Base-by-base conservation (phyloP, 2,797 vertebrate species). In the Tenualosa thibaudeaui region DNA sequence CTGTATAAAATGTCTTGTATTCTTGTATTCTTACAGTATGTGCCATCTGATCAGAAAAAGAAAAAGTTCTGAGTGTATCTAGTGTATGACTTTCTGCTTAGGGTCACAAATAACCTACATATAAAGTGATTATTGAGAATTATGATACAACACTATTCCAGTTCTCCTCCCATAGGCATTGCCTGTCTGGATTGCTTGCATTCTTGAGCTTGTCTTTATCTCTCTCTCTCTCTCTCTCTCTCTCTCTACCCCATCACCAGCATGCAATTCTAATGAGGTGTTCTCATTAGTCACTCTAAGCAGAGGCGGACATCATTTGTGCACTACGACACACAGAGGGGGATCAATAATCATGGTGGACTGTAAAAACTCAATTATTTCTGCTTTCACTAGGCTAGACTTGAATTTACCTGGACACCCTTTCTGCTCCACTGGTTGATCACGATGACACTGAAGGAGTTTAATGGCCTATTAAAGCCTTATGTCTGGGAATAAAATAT, bases 321-420 rank as follows among this genome's bases (percentile, higher is more conserved):
- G 43, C 17, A 37, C 40, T 19, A 60, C 82, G 31, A 12, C 86
- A 37, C 65, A 78, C 40, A 22, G 37, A 78, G 37, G 40, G 71
- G 40, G 40, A 46, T 78, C 71, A 78, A 78, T 78, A 43, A 46
- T 78, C 19, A 78, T 40, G 7, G 71, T 46, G 37, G 15, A 78
- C 17, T 43, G 37, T 71, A 37, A 71, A 71, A 71, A 78, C 40
- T 78, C 71, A 78, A 46, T 78, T 78, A 78, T 78, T 78, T 43
- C 71, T 22, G 8, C 17, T 22, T 78, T 15, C 19, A 54, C 53
- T 2, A 10, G 40, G 40, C 71, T 19, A 4, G 19, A 5, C 40
- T 46, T 40, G 1, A 19, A 7, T 37, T 13, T 71, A 37, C 65
- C 71, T 78, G 13, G 13, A 19, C 31, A 43, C 68, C 68, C 5